Conservation (phyloP, 1,140 invertebrate genomes). For the Bombus breviceps region DNA sequence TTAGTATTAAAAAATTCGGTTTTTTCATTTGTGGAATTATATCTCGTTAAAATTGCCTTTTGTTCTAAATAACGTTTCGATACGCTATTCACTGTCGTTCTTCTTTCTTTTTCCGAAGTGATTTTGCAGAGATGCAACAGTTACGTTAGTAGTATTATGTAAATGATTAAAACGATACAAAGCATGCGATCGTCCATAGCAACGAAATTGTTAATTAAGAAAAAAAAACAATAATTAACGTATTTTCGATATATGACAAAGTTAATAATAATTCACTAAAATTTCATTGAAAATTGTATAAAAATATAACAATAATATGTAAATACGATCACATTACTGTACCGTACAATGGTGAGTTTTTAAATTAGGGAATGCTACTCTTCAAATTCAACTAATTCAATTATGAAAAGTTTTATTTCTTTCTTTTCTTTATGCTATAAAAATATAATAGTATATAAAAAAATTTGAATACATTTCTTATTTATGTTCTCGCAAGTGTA, state of each 20-base stretch:
- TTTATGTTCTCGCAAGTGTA: background rate
- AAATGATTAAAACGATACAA: background rate
- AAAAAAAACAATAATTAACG: no score
- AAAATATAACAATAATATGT: background rate
- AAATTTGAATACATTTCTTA: background rate
- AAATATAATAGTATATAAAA: background rate
- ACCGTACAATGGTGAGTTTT: background rate
- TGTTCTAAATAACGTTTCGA: background rate
- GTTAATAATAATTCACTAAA: no score
- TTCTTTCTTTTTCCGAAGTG: no score
- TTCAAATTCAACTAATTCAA: background rate
- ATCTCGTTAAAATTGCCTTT: background rate
- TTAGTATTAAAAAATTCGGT: background rate
- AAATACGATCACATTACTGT: background rate
- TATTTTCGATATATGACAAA: no score
- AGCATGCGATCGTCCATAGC: background rate
- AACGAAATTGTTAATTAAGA: background rate
- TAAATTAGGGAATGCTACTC: background rate
- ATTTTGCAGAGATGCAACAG: no score
- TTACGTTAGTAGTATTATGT: background rate
- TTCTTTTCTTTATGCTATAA: background rate
- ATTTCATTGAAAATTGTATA: no score
- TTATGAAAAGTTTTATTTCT: background rate
- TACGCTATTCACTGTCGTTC: background rate
- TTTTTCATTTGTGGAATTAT: background rate